A percentile compares a stretch with the other conserved stretches of the same genome.
Evolutionary conservation across 2,888 invertebrate species (phyloP).

Genomic region (Congeria kusceri): DNA sequence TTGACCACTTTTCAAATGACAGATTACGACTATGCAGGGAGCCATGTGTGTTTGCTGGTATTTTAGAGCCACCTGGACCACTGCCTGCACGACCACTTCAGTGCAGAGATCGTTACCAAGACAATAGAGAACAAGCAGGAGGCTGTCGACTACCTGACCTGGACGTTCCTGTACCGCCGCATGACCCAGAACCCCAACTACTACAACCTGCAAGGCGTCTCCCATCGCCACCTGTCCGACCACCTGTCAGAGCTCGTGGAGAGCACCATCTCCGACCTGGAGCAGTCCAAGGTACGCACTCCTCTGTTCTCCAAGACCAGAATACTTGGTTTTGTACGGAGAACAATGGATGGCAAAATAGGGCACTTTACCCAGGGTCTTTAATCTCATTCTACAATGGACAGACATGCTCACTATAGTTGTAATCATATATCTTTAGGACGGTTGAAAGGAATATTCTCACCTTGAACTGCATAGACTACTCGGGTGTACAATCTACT

Average conservation of each 20-base stretch:
- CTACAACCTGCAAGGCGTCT: slow-evolving; percentile 96
- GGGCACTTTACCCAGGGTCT: too few species aligned
- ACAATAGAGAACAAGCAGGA: slow-evolving; percentile 99
- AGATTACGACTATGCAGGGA: too few species aligned
- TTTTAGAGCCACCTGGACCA: slow-evolving; percentile 97
- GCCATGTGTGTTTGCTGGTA: background rate
- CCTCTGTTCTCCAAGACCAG: too few species aligned
- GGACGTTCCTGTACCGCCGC: slow-evolving; percentile 98
- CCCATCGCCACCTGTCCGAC: slow-evolving; percentile 98
- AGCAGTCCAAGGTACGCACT: slow-evolving; percentile 92
- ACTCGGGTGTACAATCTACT: too few species aligned
- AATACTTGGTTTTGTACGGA: too few species aligned
- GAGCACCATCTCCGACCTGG: slow-evolving; percentile 96
- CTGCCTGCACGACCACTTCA: slow-evolving; percentile 99
- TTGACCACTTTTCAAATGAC: too few species aligned
- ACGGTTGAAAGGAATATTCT: too few species aligned
- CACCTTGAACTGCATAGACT: too few species aligned
- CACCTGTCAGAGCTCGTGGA: slow-evolving; percentile 99
- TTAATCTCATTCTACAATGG: too few species aligned
- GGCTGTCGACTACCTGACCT: slow-evolving; percentile 99
- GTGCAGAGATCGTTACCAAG: slow-evolving; percentile 99
- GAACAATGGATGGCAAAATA: too few species aligned
- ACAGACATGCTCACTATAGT: too few species aligned
- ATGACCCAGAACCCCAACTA: slow-evolving; percentile 99
- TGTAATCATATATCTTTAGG: too few species aligned